phyloP scores from a whole-genome alignment of 2,888 invertebrate genomes.

The Scaptomyza parva region DNA sequence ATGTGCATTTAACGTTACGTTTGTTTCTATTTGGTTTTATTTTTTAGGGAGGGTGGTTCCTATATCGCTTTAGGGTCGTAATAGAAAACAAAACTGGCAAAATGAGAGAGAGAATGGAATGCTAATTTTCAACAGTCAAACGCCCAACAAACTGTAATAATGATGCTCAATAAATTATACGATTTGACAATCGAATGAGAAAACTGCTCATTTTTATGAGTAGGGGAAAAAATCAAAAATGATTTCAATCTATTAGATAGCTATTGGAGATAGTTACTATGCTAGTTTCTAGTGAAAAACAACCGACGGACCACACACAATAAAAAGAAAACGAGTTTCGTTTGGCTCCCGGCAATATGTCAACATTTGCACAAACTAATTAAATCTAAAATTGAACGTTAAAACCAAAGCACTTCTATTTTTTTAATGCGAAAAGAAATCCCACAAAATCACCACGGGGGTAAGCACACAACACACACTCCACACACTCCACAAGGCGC shows the following conservation, averaged over 20 bases:
- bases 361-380: constrained; percentile 67
- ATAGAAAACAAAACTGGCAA: constrained; percentile 25
- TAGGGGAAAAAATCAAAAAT: background rate
- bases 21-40: background rate
- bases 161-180: constrained; percentile 75
- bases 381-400: constrained; percentile 64
- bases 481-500: constrained; percentile 47
- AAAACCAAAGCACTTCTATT: constrained; percentile 48
- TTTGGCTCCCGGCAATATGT: constrained; percentile 45
- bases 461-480: background rate
- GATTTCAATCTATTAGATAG: constrained; percentile 41
- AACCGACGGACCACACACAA: constrained; percentile 45
- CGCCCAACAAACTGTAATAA: constrained; percentile 65
- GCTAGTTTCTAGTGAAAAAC: constrained; percentile 31
- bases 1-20: constrained; percentile 51
- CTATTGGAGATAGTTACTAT: constrained; percentile 14
- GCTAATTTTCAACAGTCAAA: constrained; percentile 72
- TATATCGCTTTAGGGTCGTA: constrained; percentile 10
- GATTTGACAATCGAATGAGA: constrained; percentile 69
- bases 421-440: constrained; percentile 75
- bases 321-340: background rate
- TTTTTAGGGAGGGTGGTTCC: constrained; percentile 27
- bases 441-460: constrained; percentile 72
- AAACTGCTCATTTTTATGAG: constrained; percentile 5
- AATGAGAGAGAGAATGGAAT: constrained; percentile 74